Conservation (phyloP, 35 echinoderm and acorn worm species). For the Eucidaris tribuloides region DNA sequence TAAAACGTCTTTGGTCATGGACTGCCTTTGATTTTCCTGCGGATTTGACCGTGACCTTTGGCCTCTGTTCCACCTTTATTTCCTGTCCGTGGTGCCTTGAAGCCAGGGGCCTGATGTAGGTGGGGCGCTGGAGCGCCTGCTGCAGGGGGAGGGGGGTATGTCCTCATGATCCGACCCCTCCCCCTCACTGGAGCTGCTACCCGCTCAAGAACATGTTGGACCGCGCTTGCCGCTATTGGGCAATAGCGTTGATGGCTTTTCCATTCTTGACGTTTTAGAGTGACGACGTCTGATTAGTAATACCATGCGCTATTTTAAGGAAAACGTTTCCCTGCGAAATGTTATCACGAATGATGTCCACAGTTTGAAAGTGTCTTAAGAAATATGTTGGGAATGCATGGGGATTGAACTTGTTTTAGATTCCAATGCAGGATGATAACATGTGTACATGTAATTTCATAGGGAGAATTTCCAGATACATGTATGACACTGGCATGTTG, state of each 20-base stretch:
- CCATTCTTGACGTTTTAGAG: no score
- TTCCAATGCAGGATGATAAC: no score
- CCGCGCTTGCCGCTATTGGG: slow-evolving; percentile 35
- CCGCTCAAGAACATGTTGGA: slow-evolving; percentile 68
- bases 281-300: no score
- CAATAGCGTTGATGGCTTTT: neutral
- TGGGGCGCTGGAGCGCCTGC: slow-evolving; percentile 95
- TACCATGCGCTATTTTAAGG: no score
- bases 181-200: slow-evolving; percentile 78
- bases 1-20: slow-evolving; percentile 30
- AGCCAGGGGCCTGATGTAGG: slow-evolving; percentile 79
- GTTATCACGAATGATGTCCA: no score
- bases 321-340: no score
- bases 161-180: slow-evolving; percentile 90
- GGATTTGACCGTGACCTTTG: slow-evolving; percentile 15
- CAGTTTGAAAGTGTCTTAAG: no score
- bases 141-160: slow-evolving; percentile 86
- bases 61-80: slow-evolving; percentile 22
- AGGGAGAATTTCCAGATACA: no score
- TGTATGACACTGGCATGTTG: no score
- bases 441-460: no score
- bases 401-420: no score
- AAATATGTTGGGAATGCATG: no score
- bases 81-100: slow-evolving; percentile 91
- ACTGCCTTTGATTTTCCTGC: slow-evolving; percentile 81